These are phyloP conservation scores for Chamaedrilus cognettii DNA, from an alignment of 2,888 invertebrate genomes.

Conservation along the genomic window DNA sequence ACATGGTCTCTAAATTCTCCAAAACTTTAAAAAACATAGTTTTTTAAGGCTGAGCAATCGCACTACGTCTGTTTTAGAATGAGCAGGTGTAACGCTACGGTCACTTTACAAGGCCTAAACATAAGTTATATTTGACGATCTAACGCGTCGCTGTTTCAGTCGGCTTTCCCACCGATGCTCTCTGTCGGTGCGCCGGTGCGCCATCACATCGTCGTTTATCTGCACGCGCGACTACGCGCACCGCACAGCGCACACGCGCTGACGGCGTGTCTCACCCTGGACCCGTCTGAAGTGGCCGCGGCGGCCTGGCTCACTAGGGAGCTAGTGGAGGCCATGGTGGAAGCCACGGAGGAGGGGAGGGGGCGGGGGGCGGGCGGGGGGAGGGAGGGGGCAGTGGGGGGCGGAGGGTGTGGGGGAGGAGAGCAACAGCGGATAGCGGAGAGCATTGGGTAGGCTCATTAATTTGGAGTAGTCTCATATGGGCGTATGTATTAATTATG, in stretches of 20 bases:
- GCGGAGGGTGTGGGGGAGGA: background rate
- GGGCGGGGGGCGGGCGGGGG: background rate
- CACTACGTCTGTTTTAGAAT: too few species aligned
- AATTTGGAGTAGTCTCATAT: too few species aligned
- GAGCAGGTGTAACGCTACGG: too few species aligned
- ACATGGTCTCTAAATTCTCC: too few species aligned
- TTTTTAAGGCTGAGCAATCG: too few species aligned
- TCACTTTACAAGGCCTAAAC: background rate
- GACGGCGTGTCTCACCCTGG: conserved; percentile 44
- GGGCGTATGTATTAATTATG: too few species aligned
- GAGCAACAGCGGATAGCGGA: background rate
- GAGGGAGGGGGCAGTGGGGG: background rate
- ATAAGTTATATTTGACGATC: conserved; percentile 3
- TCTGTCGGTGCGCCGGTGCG: conserved; percentile 56
- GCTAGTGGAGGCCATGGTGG: background rate
- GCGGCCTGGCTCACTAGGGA: conserved; percentile 51
- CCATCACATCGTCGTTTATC: conserved; percentile 61
- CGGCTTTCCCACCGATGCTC: conserved; percentile 59
- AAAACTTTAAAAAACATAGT: too few species aligned
- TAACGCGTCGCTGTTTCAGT: conserved; percentile 56
- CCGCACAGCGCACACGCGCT: conserved; percentile 41
- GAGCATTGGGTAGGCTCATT: background rate
- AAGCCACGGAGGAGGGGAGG: background rate
- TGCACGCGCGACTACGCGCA: conserved; percentile 48
- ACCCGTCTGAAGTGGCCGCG: conserved; percentile 56